phyloP scores from a whole-genome alignment of 2,888 invertebrate species.

The Xestia xanthographa region DNA sequence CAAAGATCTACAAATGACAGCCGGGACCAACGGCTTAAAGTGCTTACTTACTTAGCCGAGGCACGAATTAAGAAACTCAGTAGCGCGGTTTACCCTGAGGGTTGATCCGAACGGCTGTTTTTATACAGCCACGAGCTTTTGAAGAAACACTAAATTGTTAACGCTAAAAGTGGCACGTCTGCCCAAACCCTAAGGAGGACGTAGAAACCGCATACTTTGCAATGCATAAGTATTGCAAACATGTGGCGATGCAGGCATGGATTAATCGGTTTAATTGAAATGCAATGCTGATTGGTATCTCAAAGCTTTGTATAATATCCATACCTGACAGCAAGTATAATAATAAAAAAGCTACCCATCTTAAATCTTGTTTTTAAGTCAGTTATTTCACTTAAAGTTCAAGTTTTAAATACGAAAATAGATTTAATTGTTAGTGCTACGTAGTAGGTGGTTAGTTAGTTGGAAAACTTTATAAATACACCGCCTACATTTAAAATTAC shows the following conservation, averaged over 20 bases:
- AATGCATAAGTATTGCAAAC: constrained; percentile 20
- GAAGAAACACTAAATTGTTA: background rate
- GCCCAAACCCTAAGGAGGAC: background rate
- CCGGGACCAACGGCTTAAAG: background rate
- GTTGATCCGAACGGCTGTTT: no score
- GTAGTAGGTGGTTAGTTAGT: background rate
- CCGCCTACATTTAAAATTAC: background rate
- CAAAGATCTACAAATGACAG: background rate
- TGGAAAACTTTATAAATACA: background rate
- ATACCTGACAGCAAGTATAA: background rate
- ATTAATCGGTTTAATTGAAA: constrained; percentile 30
- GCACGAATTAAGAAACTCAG: no score
- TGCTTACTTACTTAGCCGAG: no score
- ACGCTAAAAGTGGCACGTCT: background rate
- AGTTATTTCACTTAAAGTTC: constrained; percentile 2
- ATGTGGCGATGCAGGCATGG: background rate
- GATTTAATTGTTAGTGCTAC: constrained; percentile 6
- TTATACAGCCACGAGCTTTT: background rate
- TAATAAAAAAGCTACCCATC: background rate
- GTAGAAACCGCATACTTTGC: constrained; percentile 14
- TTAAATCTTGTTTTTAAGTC: constrained; percentile 10
- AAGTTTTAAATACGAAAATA: constrained; percentile 20
- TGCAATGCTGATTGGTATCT: constrained; percentile 31
- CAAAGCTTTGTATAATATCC: constrained; percentile 16
- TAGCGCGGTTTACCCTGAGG: background rate